Base-by-base conservation (phyloP, 1,140 invertebrate genomes). In the Brevipalpus yothersi region DNA sequence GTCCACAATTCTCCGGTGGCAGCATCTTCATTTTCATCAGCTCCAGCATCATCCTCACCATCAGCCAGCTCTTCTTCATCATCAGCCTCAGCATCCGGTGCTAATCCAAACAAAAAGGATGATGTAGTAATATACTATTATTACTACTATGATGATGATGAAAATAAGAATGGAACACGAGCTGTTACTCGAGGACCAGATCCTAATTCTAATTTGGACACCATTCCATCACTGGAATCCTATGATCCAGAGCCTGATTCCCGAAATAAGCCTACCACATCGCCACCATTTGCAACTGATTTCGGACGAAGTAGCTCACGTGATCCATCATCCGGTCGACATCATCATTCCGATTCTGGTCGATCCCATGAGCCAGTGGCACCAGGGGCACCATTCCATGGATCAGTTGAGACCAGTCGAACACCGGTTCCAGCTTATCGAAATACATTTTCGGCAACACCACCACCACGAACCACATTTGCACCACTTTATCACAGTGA, bases 111-210 rank as follows among this genome's bases (percentile, higher is more conserved):
- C 10, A 61, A 63, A 53, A 63, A 63, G 39, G 62, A 63, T 47
- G 62, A 63, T 59, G 60, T 62, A 1, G 62, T 63, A 4, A 63
- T 63, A 49, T 63, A 63, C 41, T 63, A 63, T 47, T 63, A 63
- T 43, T 63, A 63, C 51, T 63, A 63, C 53, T 63, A 63, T 56
- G 62, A 63, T 59, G 62, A 63, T 42, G 59, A 63, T 21, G 49
- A 31, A 31, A 31, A 51, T 51, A 63, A 63, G 21, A 63, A 63
- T 42, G 49, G 21, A 23, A 63, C 56, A 31, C 17, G 43, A n/a
- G 13, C 56, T n/a, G 17, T 40, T 9, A n/a, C 56, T 11, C 11
- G 21, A 23, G 56, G 42, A 15, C 9, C 19, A 8, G 23, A 58
- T 43, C 23, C 23, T 19, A 51, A 51, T 19, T 11, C 43, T 13